Conservation (phyloP, 2,888 invertebrate species). For the Lycocerus yunnanus region DNA sequence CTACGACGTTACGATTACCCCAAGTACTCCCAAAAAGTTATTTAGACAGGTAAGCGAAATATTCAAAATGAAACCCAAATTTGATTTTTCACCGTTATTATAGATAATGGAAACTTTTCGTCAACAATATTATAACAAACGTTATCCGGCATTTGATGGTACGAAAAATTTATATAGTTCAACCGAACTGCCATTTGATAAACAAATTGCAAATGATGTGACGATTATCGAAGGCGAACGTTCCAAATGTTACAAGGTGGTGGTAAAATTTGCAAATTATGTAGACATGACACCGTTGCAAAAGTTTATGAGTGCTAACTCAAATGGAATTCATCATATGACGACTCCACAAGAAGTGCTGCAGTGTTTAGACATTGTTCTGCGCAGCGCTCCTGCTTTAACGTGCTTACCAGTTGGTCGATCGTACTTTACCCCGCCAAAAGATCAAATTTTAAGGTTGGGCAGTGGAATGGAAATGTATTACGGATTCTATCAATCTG, state of each 20-base stretch:
- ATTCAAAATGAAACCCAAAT: background rate
- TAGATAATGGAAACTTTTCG: constrained; percentile 46
- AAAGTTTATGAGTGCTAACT: constrained; percentile 44
- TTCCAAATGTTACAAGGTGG: constrained; percentile 54
- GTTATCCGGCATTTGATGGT: constrained; percentile 73
- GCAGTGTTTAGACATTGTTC: constrained; percentile 86
- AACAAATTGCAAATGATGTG: constrained; percentile 39
- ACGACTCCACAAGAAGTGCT: constrained; percentile 63
- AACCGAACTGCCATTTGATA: constrained; percentile 53
- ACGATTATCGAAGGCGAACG: constrained; percentile 32
- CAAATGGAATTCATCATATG: constrained; percentile 40
- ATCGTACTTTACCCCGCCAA: constrained; percentile 72
- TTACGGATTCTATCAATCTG: constrained; percentile 92
- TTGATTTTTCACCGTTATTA: background rate
- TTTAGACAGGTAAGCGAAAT: constrained; percentile 51
- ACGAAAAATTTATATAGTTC: constrained; percentile 68
- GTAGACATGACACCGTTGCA: constrained; percentile 58
- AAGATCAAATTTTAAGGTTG: constrained; percentile 59
- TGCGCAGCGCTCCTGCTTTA: constrained; percentile 68
- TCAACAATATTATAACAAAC: constrained; percentile 52
- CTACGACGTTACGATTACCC: constrained; percentile 78
- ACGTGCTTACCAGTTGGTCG: constrained; percentile 67
- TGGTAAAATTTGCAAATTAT: constrained; percentile 59
- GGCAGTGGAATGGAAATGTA: constrained; percentile 87
- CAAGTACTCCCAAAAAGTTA: constrained; percentile 72